phyloP scores from a whole-genome alignment of 2,113 vertebrate genomes.

The Entelurus aequoreus region DNA sequence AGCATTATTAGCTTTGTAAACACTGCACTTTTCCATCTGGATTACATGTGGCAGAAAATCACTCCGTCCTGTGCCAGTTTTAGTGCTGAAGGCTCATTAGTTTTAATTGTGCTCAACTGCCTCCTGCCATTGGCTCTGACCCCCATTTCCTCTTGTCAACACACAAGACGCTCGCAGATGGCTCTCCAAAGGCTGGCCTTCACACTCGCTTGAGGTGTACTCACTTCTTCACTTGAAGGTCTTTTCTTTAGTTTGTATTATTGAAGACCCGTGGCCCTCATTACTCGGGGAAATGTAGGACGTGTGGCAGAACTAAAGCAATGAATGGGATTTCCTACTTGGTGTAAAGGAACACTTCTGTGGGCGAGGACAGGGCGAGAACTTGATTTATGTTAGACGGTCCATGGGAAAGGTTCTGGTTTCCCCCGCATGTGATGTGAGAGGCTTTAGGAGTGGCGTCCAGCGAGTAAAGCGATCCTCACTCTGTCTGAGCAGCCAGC shows the following conservation, averaged over 20 bases:
- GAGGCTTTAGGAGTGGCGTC: conserved; percentile 62
- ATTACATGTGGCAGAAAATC: conserved; percentile 68
- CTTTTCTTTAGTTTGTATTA: conserved; percentile 1
- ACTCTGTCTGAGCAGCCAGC: conserved; percentile 40
- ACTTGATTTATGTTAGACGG: conserved; percentile 68
- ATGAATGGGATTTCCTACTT: conserved; percentile 57
- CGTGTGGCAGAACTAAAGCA: conserved; percentile 60
- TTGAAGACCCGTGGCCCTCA: conserved; percentile 22
- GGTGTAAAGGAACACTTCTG: conserved; percentile 59
- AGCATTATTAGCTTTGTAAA: conserved; percentile 36
- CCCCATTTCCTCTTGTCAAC: conserved; percentile 64
- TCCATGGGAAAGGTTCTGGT: conserved; percentile 64
- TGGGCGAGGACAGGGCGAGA: conserved; percentile 50
- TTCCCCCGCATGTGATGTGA: conserved; percentile 48
- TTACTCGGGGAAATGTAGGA: conserved; percentile 38
- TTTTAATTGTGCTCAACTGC: conserved; percentile 64
- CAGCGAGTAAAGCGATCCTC: conserved; percentile 67
- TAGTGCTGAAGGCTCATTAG: conserved; percentile 64
- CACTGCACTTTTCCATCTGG: conserved; percentile 58
- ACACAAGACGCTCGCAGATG: conserved; percentile 56
- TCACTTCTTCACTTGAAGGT: conserved; percentile 2
- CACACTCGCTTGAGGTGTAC: conserved; percentile 7
- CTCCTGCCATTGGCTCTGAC: conserved; percentile 58
- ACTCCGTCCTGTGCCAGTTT: conserved; percentile 52
- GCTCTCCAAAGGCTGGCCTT: conserved; percentile 32